These are phyloP conservation scores for Drosophila lowei DNA, from an alignment of 1,140 invertebrate species.

Conservation along the genomic window DNA sequence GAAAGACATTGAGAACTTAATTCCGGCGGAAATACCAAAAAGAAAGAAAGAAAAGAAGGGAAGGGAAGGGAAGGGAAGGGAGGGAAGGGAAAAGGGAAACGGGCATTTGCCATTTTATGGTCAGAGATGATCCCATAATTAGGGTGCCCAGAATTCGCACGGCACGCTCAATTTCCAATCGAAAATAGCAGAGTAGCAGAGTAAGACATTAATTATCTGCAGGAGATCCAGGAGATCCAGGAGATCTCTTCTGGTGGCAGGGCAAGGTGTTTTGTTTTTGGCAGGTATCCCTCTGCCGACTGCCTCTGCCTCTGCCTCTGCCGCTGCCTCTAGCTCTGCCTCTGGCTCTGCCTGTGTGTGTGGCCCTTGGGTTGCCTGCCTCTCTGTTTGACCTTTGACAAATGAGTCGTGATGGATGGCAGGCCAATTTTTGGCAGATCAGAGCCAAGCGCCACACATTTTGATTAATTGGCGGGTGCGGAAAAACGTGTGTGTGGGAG, in stretches of 20 bases:
- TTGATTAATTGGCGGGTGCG: slow-evolving; percentile 59
- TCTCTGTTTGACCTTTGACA: slow-evolving; percentile 68
- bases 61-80: slow-evolving; percentile 20
- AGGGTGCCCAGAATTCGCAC: slow-evolving; percentile 74
- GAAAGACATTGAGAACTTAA: slow-evolving; percentile 58
- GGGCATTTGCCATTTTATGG: slow-evolving; percentile 30
- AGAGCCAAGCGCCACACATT: slow-evolving; percentile 61
- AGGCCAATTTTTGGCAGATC: slow-evolving; percentile 38
- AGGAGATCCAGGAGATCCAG: too few species aligned
- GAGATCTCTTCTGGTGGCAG: not conserved
- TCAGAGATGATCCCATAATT: slow-evolving; percentile 64
- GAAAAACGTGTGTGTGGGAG: slow-evolving; percentile 27
- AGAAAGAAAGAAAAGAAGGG: too few species aligned
- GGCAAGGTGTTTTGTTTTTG: slow-evolving; percentile 43
- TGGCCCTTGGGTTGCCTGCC: slow-evolving; percentile 44
- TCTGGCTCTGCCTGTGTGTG: slow-evolving; percentile 37
- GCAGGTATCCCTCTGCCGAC: slow-evolving; percentile 30
- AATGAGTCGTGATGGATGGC: slow-evolving; percentile 67
- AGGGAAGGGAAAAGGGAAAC: slow-evolving; percentile 16
- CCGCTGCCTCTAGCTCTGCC: too few species aligned
- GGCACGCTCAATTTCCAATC: slow-evolving; percentile 80
- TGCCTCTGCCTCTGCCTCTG: too few species aligned
- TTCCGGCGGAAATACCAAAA: slow-evolving; percentile 71
- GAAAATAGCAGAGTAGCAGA: slow-evolving; percentile 61
- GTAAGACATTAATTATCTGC: slow-evolving; percentile 65